Percentiles rank a stretch among this genome's conserved stretches.
Conservation (phyloP, 2,113 vertebrate genomes). For the Calyptommatus sinebrachiatus region DNA sequence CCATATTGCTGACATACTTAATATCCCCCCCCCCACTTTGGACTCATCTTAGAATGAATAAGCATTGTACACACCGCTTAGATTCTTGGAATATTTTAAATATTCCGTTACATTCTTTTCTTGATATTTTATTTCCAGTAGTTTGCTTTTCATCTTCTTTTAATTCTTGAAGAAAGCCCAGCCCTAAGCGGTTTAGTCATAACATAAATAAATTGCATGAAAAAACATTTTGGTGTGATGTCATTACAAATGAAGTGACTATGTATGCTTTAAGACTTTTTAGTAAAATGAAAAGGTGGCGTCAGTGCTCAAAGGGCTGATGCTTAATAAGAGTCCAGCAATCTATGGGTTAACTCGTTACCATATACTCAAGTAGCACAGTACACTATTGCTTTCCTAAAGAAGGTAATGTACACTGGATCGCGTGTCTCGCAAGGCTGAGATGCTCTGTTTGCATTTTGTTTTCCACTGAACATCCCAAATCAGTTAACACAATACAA, state of each 20-base stretch:
- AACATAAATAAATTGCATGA: neutral
- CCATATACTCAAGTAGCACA: neutral
- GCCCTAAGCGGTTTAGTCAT: neutral
- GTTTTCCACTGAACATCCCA: no score
- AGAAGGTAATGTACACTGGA: neutral
- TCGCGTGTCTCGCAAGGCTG: rapidly evolving
- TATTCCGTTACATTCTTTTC: neutral
- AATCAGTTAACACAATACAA: no score
- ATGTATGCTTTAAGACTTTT: neutral
- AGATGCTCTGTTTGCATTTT: neutral
- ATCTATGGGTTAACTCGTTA: neutral
- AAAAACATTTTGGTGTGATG: neutral
- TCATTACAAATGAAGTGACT: neutral
- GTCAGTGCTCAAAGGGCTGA: no score
- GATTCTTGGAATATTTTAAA: neutral
- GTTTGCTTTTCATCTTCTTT: neutral
- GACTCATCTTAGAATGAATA: neutral
- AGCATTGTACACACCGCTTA: neutral
- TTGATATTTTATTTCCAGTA: neutral
- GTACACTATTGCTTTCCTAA: neutral
- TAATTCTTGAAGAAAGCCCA: neutral
- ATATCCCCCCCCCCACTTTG: neutral
- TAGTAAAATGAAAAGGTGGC: neutral
- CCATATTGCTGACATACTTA: neutral
- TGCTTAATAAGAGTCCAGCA: neutral